Evolutionary conservation across 2,113 vertebrate genomes (phyloP).

Genomic region (Desmodus rotundus): DNA sequence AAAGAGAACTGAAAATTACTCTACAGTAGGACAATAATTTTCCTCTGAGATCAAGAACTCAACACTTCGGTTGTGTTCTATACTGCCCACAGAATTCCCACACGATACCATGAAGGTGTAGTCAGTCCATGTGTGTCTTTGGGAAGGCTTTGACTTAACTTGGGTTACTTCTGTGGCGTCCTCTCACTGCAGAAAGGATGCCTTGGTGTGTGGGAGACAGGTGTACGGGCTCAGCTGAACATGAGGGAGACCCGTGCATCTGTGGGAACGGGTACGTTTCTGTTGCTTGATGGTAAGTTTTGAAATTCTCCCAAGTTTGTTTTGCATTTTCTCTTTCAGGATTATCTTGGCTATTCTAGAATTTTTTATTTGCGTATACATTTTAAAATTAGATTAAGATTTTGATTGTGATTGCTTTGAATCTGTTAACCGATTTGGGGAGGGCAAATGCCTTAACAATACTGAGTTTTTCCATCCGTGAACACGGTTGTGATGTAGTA

Average conservation of each 20-base stretch:
- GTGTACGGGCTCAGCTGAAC: neutral
- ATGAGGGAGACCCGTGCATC: neutral
- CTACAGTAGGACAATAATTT: neutral
- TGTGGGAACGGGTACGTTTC: neutral
- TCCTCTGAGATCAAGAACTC: neutral
- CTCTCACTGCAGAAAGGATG: neutral
- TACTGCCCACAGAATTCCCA: neutral
- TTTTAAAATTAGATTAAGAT: neutral
- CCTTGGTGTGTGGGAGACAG: neutral
- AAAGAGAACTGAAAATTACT: neutral
- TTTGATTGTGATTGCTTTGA: neutral
- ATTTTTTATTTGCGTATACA: constrained; percentile 1
- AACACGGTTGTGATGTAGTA: no score
- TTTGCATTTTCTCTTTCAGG: neutral
- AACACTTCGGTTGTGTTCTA: neutral
- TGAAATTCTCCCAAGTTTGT: neutral
- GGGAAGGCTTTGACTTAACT: neutral
- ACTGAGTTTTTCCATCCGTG: no score
- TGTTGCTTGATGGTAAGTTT: neutral
- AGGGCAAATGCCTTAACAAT: no score
- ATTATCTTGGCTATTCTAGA: neutral
- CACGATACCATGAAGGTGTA: neutral
- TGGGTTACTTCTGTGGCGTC: neutral
- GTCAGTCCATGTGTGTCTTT: neutral
- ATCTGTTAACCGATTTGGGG: neutral